Percentiles rank a stretch among this genome's conserved stretches.
These are phyloP conservation scores for Aphaenogaster ashmeadi DNA, from an alignment of 1,140 invertebrate species.

Conservation along the genomic window DNA sequence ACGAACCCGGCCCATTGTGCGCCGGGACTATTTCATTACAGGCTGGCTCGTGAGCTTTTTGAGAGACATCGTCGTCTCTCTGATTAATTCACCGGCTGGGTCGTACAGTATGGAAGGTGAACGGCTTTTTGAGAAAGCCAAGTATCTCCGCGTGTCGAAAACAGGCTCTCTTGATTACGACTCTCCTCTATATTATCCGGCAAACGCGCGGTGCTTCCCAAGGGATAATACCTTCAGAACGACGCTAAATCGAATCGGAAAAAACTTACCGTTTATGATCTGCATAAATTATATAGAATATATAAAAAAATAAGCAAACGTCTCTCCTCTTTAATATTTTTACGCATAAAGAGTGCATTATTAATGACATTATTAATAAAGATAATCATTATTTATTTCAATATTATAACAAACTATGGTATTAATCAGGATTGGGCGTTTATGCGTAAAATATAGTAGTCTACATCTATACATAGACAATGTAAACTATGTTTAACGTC, in stretches of 20 bases:
- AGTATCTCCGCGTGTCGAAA: constrained; percentile 38
- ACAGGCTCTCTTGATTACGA: neutral
- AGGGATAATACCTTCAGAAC: neutral
- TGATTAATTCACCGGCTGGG: constrained; percentile 73
- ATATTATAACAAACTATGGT: neutral
- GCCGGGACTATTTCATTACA: constrained; percentile 75
- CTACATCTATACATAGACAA: too few relatives aligned
- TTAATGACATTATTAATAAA: neutral
- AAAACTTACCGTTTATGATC: neutral
- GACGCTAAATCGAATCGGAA: constrained; percentile 26
- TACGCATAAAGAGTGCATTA: neutral
- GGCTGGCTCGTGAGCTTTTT: constrained; percentile 61
- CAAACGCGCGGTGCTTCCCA: neutral
- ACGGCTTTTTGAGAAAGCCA: constrained; percentile 27
- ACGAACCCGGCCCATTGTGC: constrained; percentile 56
- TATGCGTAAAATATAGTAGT: too few relatives aligned
- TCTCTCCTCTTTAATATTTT: neutral
- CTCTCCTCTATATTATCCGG: neutral
- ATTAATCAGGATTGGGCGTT: neutral
- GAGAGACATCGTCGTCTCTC: constrained; percentile 59
- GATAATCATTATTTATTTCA: neutral
- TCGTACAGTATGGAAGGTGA: neutral
- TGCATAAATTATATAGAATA: neutral
- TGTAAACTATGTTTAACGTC: too few relatives aligned
- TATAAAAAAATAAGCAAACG: neutral